Conservation (phyloP, 1,140 invertebrate genomes). For the Thalassaphorura encarpata region DNA sequence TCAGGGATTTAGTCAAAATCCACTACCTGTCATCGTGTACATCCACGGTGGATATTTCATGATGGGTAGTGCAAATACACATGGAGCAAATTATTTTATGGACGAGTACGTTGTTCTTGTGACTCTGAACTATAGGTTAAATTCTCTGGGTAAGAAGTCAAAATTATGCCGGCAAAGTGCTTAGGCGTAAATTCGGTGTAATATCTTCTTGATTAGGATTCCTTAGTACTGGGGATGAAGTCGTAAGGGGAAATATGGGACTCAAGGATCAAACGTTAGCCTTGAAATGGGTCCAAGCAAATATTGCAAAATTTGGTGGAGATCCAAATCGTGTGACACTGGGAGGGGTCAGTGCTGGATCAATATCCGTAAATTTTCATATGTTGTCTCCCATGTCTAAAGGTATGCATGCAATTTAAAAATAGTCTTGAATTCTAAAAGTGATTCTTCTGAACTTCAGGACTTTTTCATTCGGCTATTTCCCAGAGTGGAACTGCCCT, state of each 20-base stretch:
- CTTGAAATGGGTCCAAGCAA: constrained; percentile 23
- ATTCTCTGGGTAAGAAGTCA: constrained; percentile 26
- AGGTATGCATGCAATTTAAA: too few relatives aligned
- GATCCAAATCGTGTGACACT: constrained; percentile 36
- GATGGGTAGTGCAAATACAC: constrained; percentile 19
- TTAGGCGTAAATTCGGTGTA: too few relatives aligned
- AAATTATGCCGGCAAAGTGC: neutral
- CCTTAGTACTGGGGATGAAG: constrained; percentile 6
- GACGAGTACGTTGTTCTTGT: constrained; percentile 28
- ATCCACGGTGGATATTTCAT: constrained; percentile 41
- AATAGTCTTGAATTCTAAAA: too few relatives aligned
- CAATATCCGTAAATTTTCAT: constrained; percentile 14
- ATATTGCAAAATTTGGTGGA: constrained; percentile 12
- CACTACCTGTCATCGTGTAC: constrained; percentile 46
- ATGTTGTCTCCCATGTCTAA: neutral
- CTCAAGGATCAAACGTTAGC: constrained; percentile 12
- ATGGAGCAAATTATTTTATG: constrained; percentile 24
- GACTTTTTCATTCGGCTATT: neutral
- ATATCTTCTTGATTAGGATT: constrained; percentile 2
- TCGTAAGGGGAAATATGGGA: constrained; percentile 18
- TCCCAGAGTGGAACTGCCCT: neutral
- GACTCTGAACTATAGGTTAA: constrained; percentile 27
- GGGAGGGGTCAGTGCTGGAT: constrained; percentile 41
- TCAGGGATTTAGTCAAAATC: too few relatives aligned
- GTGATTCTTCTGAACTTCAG: too few relatives aligned